These are phyloP conservation scores for Smittia sp. DNA, from an alignment of 2,888 invertebrate genomes.

Conservation along the genomic window DNA sequence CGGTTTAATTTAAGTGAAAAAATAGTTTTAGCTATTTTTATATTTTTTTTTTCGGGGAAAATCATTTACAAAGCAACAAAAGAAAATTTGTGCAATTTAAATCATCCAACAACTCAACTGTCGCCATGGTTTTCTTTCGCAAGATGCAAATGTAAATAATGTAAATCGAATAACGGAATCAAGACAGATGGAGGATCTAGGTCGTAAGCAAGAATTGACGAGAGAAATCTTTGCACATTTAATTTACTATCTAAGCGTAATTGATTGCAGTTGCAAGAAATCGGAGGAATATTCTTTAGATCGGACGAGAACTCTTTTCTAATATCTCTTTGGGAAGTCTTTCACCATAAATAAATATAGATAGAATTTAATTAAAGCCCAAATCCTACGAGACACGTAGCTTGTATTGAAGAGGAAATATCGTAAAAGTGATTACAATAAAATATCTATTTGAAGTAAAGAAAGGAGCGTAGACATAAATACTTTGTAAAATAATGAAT, in stretches of 20 bases:
- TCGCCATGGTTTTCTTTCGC: neutral
- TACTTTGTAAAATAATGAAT: conserved; percentile 20
- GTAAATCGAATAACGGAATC: conserved; percentile 22
- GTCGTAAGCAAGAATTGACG: neutral
- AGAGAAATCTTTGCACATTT: conserved; percentile 3
- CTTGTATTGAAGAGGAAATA: neutral
- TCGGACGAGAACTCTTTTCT: neutral
- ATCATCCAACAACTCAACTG: neutral
- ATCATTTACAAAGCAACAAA: neutral
- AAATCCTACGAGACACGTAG: conserved; percentile 32
- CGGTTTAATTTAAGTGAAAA: neutral
- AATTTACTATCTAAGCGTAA: conserved; percentile 7
- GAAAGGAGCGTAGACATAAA: neutral
- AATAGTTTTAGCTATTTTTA: neutral
- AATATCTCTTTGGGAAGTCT: neutral
- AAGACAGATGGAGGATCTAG: neutral
- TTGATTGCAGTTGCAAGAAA: neutral
- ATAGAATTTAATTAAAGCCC: conserved; percentile 37
- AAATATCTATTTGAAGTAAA: conserved; percentile 19
- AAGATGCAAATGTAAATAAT: neutral
- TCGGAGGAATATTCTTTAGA: neutral
- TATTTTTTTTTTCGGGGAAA: conserved; percentile 13
- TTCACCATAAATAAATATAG: conserved; percentile 22
- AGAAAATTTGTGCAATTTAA: conserved; percentile 11
- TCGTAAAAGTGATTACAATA: conserved; percentile 32